Evolutionary conservation across 2,113 vertebrate genomes (phyloP).

Genomic region (Candoia aspera): DNA sequence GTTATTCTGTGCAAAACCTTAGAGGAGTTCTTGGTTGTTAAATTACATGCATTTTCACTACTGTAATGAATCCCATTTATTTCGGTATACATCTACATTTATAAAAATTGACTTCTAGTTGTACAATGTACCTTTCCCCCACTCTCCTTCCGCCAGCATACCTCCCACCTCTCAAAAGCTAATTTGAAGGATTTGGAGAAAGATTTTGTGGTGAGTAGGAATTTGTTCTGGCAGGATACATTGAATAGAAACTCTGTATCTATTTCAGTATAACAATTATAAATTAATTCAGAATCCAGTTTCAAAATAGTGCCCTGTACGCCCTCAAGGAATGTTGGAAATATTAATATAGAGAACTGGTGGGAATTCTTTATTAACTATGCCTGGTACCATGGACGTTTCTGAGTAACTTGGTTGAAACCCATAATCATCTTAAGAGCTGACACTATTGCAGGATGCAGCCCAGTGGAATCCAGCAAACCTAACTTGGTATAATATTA

Average conservation of each 20-base stretch:
- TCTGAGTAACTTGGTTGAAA: neutral
- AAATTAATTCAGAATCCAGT: neutral
- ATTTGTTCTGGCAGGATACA: neutral
- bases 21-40: neutral
- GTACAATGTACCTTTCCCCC: neutral
- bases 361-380: neutral
- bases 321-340: neutral
- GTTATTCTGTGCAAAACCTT: neutral
- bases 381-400: neutral
- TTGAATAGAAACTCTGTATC: neutral
- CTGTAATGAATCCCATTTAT: neutral
- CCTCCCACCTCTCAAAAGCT: neutral
- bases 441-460: neutral
- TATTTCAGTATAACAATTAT: neutral
- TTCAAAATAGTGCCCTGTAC: neutral
- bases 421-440: neutral
- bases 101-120: neutral
- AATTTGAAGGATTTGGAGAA: neutral
- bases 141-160: neutral
- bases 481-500: neutral
- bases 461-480: neutral
- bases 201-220: neutral
- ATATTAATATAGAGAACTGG: neutral
- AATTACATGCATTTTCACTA: neutral
- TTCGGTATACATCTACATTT: neutral